Evolutionary conservation across 1,140 invertebrate genomes (phyloP).

Genomic region (Stenopsyche tienmushanensis): DNA sequence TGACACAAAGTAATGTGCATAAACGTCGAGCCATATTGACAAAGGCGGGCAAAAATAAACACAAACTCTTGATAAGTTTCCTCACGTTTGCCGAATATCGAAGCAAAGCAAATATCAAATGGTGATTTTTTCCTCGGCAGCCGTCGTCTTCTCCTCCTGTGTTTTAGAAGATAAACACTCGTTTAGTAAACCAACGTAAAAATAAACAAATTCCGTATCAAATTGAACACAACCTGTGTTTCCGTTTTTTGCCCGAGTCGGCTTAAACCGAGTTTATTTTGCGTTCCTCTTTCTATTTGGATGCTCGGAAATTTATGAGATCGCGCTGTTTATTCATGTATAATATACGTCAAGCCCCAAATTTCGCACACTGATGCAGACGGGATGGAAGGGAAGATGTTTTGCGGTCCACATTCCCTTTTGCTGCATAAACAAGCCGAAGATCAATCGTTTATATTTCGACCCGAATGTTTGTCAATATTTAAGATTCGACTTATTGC

Average conservation of each 20-base stretch:
- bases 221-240: conserved; percentile 7
- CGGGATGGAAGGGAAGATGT: too few relatives aligned
- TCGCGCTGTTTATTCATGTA: not conserved
- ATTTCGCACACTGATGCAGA: too few relatives aligned
- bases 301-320: not conserved
- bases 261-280: too few relatives aligned
- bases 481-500: too few relatives aligned
- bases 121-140: not conserved
- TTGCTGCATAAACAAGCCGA: too few relatives aligned
- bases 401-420: too few relatives aligned
- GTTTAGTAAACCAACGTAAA: not conserved
- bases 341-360: not conserved
- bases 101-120: not conserved
- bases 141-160: not conserved
- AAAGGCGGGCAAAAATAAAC: too few relatives aligned
- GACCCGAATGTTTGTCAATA: too few relatives aligned
- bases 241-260: not conserved
- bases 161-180: not conserved
- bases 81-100: too few relatives aligned
- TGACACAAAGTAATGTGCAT: too few relatives aligned
- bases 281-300: not conserved
- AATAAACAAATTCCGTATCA: conserved; percentile 8
- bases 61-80: not conserved
- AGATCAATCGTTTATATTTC: too few relatives aligned
- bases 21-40: too few relatives aligned